Conservation (phyloP, 2,888 invertebrate species). For the Perizoma flavofasciatum region DNA sequence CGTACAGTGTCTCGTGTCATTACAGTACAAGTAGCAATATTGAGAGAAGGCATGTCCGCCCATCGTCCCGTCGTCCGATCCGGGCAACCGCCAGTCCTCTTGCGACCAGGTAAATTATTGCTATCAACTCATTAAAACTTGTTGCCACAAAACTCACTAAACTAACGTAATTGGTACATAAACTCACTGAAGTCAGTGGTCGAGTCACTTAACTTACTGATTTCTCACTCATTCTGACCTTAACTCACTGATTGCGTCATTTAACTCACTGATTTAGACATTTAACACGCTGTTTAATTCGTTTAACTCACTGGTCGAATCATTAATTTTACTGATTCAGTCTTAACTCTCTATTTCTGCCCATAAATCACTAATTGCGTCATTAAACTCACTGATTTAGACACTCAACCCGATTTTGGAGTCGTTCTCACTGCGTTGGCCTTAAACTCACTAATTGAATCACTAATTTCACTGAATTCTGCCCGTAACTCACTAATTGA, state of each 20-base stretch:
- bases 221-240: neutral
- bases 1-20: constrained; percentile 42
- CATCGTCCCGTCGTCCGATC: constrained; percentile 58
- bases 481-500: constrained; percentile 1
- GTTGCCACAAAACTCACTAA: neutral
- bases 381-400: constrained; percentile 3
- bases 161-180: neutral
- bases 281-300: neutral
- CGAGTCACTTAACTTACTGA: neutral
- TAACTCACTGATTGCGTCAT: neutral
- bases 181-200: neutral
- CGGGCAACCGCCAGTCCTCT: constrained; percentile 58
- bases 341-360: too few relatives aligned
- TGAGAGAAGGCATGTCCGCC: constrained; percentile 43
- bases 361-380: too few relatives aligned
- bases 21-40: constrained; percentile 50
- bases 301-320: too few relatives aligned
- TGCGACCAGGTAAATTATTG: constrained; percentile 31
- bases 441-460: neutral
- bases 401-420: neutral
- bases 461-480: neutral
- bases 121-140: constrained; percentile 9
- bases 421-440: neutral
- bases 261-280: constrained; percentile 1
- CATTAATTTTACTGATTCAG: too few relatives aligned